Percentiles rank a stretch among this genome's conserved stretches.
Evolutionary conservation across 1,140 invertebrate species (phyloP).

Genomic region (Zaprionus lachaisei): DNA sequence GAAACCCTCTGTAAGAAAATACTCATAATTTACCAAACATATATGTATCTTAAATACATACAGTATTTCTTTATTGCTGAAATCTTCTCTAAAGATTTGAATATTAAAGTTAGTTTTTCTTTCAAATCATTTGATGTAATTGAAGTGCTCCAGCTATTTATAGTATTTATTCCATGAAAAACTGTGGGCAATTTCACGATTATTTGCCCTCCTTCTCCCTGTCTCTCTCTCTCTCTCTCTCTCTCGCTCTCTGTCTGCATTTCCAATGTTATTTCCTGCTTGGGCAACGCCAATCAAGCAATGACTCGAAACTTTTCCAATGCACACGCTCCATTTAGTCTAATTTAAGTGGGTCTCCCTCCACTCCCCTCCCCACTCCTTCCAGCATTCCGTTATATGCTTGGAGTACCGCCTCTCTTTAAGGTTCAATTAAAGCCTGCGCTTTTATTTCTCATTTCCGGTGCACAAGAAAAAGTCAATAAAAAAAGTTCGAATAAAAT

Average conservation of each 20-base stretch:
- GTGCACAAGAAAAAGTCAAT: constrained; percentile 35
- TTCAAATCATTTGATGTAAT: neutral
- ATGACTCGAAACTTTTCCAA: constrained; percentile 63
- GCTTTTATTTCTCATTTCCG: constrained; percentile 69
- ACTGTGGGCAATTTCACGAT: constrained; percentile 11
- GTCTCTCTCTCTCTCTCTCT: neutral
- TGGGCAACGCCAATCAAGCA: constrained; percentile 60
- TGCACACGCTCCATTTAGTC: constrained; percentile 55
- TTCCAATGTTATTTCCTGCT: constrained; percentile 67
- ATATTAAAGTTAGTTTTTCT: neutral
- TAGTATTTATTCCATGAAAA: constrained; percentile 19
- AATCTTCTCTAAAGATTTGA: neutral
- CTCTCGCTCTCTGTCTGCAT: constrained; percentile 14
- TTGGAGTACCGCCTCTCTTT: constrained; percentile 38
- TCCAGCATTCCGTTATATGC: neutral
- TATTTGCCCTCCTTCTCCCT: neutral
- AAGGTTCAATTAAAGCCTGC: constrained; percentile 65
- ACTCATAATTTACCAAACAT: too few relatives aligned
- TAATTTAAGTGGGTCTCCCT: constrained; percentile 30
- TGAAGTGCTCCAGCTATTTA: neutral
- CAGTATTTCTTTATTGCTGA: neutral
- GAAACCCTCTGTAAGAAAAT: neutral
- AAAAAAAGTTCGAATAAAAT: constrained; percentile 44
- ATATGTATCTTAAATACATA: too few relatives aligned
- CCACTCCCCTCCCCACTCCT: neutral